phyloP scores from a whole-genome alignment of 2,113 vertebrate species.

The Prionailurus bengalensis region DNA sequence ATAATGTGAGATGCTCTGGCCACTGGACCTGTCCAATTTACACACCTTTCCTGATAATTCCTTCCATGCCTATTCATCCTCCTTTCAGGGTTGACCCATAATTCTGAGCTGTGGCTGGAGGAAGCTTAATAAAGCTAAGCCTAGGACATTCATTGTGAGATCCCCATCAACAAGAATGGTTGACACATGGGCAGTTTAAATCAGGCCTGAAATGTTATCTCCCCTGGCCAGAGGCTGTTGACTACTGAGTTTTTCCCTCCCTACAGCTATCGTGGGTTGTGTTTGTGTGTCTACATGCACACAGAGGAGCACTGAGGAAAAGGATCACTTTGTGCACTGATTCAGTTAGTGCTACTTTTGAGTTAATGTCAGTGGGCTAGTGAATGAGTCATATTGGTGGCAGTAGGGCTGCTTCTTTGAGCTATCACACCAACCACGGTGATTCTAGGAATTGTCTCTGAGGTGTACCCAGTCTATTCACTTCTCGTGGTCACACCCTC shows the following conservation, averaged over 20 bases:
- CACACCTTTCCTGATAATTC: neutral
- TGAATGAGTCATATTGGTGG: neutral
- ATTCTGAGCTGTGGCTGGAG: conserved; percentile 24
- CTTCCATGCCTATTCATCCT: neutral
- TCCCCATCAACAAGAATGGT: neutral
- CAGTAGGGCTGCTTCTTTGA: neutral
- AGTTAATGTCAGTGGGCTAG: neutral
- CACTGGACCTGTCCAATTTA: neutral
- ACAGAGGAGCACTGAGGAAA: neutral
- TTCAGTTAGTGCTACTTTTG: neutral
- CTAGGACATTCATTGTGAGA: neutral
- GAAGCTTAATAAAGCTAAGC: conserved; percentile 28
- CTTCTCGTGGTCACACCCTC: neutral
- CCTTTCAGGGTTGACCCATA: neutral
- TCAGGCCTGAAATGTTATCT: conserved; percentile 25
- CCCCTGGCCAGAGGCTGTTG: neutral
- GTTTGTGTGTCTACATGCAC: neutral
- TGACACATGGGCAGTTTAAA: neutral
- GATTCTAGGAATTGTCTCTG: neutral
- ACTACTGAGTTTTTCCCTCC: neutral
- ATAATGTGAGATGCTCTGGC: neutral
- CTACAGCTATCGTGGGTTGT: neutral
- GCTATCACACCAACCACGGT: neutral
- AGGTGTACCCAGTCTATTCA: neutral
- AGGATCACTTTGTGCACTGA: neutral